phyloP scores from a whole-genome alignment of 2,797 vertebrate genomes.

The Catamblyrhynchus diadema region DNA sequence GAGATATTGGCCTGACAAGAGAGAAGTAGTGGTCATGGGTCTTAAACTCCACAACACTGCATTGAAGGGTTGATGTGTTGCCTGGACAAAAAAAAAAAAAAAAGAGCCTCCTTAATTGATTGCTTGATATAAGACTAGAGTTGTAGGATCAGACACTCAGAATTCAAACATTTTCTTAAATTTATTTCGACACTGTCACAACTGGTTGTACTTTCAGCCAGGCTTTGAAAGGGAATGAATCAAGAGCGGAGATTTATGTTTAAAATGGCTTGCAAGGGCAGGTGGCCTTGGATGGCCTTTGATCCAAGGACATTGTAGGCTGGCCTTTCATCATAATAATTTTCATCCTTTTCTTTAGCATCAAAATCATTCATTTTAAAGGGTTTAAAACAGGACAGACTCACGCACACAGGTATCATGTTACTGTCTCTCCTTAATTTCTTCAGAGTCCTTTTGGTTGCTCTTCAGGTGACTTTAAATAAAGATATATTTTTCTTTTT shows the following conservation, averaged over 20 bases:
- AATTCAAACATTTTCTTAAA: background rate
- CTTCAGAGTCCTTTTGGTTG: background rate
- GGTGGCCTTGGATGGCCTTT: background rate
- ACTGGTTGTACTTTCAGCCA: background rate
- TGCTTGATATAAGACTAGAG: background rate
- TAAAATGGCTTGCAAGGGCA: background rate
- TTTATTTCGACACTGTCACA: background rate
- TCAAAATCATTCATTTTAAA: background rate
- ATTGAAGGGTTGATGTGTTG: background rate
- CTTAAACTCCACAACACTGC: background rate
- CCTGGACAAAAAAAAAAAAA: background rate
- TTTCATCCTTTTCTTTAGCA: background rate
- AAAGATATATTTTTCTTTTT: background rate
- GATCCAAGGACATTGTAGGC: background rate
- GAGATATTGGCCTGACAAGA: background rate
- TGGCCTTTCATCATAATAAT: background rate
- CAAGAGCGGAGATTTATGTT: background rate
- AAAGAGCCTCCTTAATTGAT: background rate
- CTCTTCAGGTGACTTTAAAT: background rate
- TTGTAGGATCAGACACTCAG: background rate
- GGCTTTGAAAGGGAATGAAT: background rate
- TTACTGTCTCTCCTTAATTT: background rate
- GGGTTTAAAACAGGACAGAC: background rate
- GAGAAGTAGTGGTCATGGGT: background rate
- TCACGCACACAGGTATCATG: fast-evolving